These are phyloP conservation scores for Drosophila phalerata DNA, from an alignment of 2,888 invertebrate genomes.

Conservation along the genomic window DNA sequence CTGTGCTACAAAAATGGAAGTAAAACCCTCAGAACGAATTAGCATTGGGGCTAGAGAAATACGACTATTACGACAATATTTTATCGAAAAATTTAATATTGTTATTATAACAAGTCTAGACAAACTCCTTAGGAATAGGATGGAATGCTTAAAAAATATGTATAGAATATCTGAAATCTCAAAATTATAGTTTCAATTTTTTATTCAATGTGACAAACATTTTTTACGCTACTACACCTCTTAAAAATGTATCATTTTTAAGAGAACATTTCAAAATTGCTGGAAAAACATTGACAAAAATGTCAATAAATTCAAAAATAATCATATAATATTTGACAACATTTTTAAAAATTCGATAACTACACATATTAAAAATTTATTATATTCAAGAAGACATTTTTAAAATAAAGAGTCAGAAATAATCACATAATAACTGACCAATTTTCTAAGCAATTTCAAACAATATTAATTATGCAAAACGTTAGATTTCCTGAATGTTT, in stretches of 20 bases:
- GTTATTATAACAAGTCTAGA: not conserved
- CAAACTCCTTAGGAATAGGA: not conserved
- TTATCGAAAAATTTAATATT: not conserved
- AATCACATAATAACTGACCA: not conserved
- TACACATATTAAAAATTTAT: too few species aligned
- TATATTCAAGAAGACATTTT: too few species aligned
- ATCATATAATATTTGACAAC: too few species aligned
- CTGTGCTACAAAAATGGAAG: slow-evolving; percentile 39
- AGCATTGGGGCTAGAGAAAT: not conserved
- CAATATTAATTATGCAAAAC: not conserved
- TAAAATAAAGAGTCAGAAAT: too few species aligned
- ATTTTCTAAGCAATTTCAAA: not conserved
- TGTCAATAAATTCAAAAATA: not conserved
- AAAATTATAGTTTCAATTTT: too few species aligned
- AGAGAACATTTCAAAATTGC: too few species aligned
- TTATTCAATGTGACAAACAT: too few species aligned
- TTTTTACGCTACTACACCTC: too few species aligned
- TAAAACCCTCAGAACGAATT: not conserved
- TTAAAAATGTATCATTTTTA: not conserved
- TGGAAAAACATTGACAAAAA: not conserved
- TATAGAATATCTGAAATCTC: not conserved
- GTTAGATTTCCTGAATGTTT: slow-evolving; percentile 12
- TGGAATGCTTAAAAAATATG: not conserved
- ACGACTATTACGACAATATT: not conserved
- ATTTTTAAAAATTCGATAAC: too few species aligned